Evolutionary conservation across 1,140 invertebrate genomes (phyloP).

Genomic region (Brachionus paranguensis): DNA sequence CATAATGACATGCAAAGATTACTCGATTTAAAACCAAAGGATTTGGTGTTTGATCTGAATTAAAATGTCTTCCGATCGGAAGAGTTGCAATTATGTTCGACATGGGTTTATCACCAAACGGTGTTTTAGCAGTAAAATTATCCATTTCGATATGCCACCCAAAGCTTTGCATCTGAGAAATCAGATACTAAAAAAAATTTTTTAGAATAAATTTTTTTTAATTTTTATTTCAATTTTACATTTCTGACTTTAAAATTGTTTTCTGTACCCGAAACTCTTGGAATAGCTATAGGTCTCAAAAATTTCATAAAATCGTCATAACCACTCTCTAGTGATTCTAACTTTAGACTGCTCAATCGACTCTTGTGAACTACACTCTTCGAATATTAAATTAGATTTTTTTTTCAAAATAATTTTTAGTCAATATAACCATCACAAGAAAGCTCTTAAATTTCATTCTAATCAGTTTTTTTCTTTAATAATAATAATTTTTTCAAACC

Average conservation of each 20-base stretch:
- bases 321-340: background rate
- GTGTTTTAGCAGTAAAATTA: background rate
- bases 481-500: background rate
- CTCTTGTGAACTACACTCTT: background rate
- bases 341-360: background rate
- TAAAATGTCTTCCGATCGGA: conserved; percentile 18
- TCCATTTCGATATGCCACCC: conserved; percentile 31
- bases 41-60: background rate
- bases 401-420: background rate
- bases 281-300: background rate
- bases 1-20: conserved; percentile 82
- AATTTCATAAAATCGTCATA: background rate
- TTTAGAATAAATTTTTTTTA: background rate
- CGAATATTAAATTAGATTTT: background rate
- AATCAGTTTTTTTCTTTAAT: background rate
- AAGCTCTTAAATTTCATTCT: background rate
- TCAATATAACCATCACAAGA: background rate
- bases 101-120: background rate
- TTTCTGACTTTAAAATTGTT: conserved; percentile 21
- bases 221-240: background rate
- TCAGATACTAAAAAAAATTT: background rate
- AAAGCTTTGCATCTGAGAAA: conserved; percentile 11
- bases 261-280: conserved; percentile 10
- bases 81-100: conserved; percentile 38
- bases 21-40: background rate